A percentile compares a stretch with the other conserved stretches of the same genome.
phyloP scores from a whole-genome alignment of 2,797 vertebrate genomes.

The Percopsis omiscomaycus region DNA sequence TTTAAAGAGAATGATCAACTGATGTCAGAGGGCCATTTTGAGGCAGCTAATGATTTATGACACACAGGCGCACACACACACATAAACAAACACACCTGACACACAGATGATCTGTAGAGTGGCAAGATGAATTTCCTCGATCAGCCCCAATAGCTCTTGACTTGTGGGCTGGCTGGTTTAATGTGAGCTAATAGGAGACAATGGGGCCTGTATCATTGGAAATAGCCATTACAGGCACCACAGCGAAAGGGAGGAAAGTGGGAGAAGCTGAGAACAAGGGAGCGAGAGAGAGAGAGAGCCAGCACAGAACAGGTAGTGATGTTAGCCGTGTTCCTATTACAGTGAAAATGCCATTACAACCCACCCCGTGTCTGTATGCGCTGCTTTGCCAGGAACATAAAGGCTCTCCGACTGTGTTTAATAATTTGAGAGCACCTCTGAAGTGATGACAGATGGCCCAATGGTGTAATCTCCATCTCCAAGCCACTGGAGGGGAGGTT shows the following conservation, averaged over 20 bases:
- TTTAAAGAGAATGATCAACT: constrained; percentile 56
- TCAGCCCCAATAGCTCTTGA: constrained; percentile 44
- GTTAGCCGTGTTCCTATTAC: constrained; percentile 49
- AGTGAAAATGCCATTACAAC: constrained; percentile 55
- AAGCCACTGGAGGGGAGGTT: constrained; percentile 21
- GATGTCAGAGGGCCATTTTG: constrained; percentile 16
- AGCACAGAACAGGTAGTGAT: constrained; percentile 36
- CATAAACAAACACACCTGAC: constrained; percentile 2
- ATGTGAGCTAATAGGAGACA: constrained; percentile 44
- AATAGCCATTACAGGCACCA: constrained; percentile 21
- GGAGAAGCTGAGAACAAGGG: background rate
- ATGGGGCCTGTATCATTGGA: constrained; percentile 34
- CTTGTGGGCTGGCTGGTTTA: constrained; percentile 38
- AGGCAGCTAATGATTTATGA: constrained; percentile 55
- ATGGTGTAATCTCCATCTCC: constrained; percentile 20
- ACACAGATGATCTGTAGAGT: constrained; percentile 23
- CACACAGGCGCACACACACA: background rate
- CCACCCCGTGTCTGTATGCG: constrained; percentile 41
- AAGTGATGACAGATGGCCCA: constrained; percentile 54
- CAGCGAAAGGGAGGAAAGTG: background rate
- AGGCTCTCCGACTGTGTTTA: constrained; percentile 50
- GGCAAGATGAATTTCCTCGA: constrained; percentile 32
- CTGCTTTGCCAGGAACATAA: constrained; percentile 35
- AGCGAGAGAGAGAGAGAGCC: constrained; percentile 11
- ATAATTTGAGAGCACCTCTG: constrained; percentile 48